A percentile compares a stretch with the other conserved stretches of the same genome.
Evolutionary conservation across 2,113 vertebrate genomes (phyloP).

Genomic region (Lepus europaeus): DNA sequence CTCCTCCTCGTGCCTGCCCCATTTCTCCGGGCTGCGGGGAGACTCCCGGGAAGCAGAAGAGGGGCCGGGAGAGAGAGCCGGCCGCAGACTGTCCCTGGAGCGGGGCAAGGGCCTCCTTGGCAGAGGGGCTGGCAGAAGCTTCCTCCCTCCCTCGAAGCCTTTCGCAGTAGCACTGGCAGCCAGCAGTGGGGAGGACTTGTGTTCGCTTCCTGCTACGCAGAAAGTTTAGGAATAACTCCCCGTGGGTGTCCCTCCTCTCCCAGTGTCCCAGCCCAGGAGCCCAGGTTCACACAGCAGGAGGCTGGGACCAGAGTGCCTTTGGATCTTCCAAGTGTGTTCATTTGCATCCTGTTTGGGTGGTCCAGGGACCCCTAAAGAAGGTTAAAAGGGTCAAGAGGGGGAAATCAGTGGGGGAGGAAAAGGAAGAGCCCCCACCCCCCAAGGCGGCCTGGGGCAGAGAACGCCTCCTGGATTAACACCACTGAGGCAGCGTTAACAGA

Average conservation of each 20-base stretch:
- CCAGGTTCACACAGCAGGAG: neutral
- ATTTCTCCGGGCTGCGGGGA: neutral
- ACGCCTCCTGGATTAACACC: neutral
- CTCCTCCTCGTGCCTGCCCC: neutral
- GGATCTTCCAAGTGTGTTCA: neutral
- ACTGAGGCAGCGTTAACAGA: neutral
- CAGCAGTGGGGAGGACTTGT: slow-evolving; percentile 4
- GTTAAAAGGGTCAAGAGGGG: neutral
- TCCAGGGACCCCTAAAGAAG: neutral
- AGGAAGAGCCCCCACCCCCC: neutral
- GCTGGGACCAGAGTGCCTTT: neutral
- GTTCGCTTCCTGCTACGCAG: slow-evolving; percentile 4
- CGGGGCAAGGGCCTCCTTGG: neutral
- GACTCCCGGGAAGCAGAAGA: neutral
- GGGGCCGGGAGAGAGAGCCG: neutral
- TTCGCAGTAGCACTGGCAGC: slow-evolving; percentile 33
- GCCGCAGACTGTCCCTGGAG: neutral
- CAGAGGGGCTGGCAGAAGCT: neutral
- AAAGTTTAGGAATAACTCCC: slow-evolving; percentile 36
- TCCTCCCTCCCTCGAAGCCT: slow-evolving; percentile 1
- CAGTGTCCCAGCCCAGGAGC: neutral
- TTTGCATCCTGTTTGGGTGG: slow-evolving; percentile 14
- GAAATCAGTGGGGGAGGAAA: neutral
- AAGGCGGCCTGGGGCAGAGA: neutral
- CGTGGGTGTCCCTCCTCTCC: neutral